phyloP scores from a whole-genome alignment of 2,888 invertebrate species.

The Tenthredo distinguenda region DNA sequence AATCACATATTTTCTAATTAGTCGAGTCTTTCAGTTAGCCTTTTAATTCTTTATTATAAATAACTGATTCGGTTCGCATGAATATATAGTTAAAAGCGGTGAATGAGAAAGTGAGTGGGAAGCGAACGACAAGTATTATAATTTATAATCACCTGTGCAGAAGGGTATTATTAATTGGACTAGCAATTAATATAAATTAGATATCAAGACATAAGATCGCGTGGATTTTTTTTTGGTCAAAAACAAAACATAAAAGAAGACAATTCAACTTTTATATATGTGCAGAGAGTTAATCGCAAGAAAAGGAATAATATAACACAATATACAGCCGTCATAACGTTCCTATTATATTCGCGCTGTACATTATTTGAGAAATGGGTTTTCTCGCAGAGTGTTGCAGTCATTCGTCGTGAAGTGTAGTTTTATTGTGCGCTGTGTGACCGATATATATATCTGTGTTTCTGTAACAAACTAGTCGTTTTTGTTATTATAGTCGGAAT shows the following conservation, averaged over 20 bases:
- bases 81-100: not conserved
- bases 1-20: not conserved
- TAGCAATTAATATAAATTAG: not conserved
- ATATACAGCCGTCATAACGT: no score
- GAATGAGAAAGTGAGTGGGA: slow-evolving; percentile 16
- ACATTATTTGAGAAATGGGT: slow-evolving; percentile 2
- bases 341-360: not conserved
- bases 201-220: not conserved
- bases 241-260: not conserved
- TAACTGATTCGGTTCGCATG: not conserved
- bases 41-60: not conserved
- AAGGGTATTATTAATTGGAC: not conserved
- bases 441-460: not conserved
- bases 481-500: not conserved
- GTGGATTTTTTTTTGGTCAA: not conserved
- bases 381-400: not conserved
- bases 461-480: not conserved
- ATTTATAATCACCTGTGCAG: not conserved
- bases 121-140: not conserved
- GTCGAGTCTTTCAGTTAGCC: not conserved
- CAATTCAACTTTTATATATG: no score
- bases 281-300: no score
- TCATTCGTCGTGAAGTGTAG: slow-evolving; percentile 7
- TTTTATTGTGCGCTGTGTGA: not conserved
- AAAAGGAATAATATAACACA: no score